Evolutionary conservation across 2,113 vertebrate species (phyloP).

Genomic region (Oryctolagus cuniculus): DNA sequence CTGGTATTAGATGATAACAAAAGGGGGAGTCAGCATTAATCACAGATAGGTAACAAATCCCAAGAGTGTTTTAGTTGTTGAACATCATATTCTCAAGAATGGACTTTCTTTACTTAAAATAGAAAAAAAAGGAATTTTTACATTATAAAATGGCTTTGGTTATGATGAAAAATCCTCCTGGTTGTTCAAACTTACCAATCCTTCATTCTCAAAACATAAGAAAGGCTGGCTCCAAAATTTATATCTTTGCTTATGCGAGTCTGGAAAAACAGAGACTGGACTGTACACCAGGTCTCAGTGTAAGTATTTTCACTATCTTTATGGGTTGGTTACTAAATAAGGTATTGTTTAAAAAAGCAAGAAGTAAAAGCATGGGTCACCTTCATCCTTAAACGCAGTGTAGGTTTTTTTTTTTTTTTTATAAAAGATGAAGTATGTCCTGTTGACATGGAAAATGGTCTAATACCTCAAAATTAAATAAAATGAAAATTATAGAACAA

Average conservation of each 20-base stretch:
- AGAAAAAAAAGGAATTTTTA: conserved; percentile 96
- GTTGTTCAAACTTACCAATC: not conserved
- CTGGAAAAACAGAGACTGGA: conserved; percentile 10
- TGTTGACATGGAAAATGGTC: not conserved
- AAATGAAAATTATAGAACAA: not conserved
- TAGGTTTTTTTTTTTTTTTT: not conserved
- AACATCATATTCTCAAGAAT: conserved; percentile 95
- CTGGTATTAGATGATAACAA: conserved; percentile 92
- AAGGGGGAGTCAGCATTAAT: conserved; percentile 95
- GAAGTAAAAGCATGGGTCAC: not conserved
- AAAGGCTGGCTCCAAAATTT: conserved; percentile 11
- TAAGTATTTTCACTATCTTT: conserved; percentile 62
- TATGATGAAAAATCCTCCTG: conserved; percentile 76
- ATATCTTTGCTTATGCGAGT: not conserved
- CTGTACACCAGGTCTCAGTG: conserved; percentile 33
- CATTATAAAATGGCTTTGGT: conserved; percentile 95
- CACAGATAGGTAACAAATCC: conserved; percentile 91
- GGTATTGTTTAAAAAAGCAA: not conserved
- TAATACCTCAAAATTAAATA: conserved; percentile 20
- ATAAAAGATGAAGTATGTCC: not conserved
- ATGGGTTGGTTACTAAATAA: conserved; percentile 52
- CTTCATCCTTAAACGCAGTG: not conserved
- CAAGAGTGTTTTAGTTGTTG: conserved; percentile 92
- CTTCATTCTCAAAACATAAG: conserved; percentile 52
- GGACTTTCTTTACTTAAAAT: conserved; percentile 94